Percentiles rank a stretch among this genome's conserved stretches.
phyloP scores from a whole-genome alignment of 2,797 vertebrate genomes.

The Distichodus sexfasciatus region DNA sequence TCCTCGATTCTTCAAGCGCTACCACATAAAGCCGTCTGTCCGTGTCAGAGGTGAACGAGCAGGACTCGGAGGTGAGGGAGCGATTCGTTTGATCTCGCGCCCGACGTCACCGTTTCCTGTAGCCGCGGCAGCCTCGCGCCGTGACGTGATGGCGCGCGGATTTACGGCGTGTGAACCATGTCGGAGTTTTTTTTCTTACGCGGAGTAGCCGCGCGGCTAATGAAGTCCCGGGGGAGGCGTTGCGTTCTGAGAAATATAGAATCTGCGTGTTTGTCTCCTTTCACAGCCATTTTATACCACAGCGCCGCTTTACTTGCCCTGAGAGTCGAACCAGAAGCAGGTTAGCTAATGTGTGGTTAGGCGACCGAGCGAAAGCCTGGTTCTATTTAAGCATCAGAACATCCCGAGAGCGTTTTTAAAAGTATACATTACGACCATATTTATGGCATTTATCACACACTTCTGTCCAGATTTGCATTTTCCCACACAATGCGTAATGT shows the following conservation, averaged over 20 bases:
- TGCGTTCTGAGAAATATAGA: conserved; percentile 82
- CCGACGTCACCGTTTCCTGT: conserved; percentile 57
- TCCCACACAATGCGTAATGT: no score
- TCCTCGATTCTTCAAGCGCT: conserved; percentile 18
- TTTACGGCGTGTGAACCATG: conserved; percentile 91
- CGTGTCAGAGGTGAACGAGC: conserved; percentile 49
- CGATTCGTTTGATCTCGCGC: conserved; percentile 43
- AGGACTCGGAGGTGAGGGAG: conserved; percentile 57
- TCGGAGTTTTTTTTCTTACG: conserved; percentile 89
- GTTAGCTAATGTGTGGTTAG: conserved; percentile 85
- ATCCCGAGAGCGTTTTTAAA: no score
- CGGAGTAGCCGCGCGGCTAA: conserved; percentile 83
- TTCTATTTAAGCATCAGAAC: no score
- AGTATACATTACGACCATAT: no score
- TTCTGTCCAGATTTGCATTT: no score
- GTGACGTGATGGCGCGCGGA: conserved; percentile 83
- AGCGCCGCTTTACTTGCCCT: conserved; percentile 82
- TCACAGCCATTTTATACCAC: conserved; percentile 88
- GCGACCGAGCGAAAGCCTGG: conserved; percentile 66
- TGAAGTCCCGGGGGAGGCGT: conserved; percentile 85
- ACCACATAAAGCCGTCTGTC: conserved; percentile 35
- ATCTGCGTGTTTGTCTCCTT: conserved; percentile 75
- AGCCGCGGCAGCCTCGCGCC: conserved; percentile 81
- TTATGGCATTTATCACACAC: no score
- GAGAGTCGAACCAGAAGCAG: conserved; percentile 85